phyloP scores from a whole-genome alignment of 2,888 invertebrate species.

The Deilephila porcellus region DNA sequence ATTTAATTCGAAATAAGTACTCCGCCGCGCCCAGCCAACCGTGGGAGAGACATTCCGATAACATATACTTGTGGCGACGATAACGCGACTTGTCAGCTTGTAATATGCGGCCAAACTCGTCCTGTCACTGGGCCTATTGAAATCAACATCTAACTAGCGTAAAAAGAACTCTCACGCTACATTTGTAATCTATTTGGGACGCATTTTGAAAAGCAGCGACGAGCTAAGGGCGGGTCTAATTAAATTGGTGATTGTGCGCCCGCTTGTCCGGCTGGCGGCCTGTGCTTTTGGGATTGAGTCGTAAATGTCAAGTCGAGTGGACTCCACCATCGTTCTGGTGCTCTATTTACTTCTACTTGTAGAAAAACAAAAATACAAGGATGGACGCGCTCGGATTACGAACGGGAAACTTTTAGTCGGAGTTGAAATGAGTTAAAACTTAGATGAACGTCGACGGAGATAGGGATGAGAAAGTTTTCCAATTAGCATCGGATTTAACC shows the following conservation, averaged over 20 bases:
- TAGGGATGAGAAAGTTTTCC: constrained; percentile 63
- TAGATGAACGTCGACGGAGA: constrained; percentile 62
- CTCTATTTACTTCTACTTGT: constrained; percentile 72
- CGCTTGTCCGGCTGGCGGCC: constrained; percentile 68
- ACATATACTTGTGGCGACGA: constrained; percentile 68
- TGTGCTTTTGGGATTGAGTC: constrained; percentile 80
- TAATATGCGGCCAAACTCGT: constrained; percentile 72
- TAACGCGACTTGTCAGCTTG: constrained; percentile 74
- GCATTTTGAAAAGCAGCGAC: constrained; percentile 37
- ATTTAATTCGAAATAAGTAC: constrained; percentile 11
- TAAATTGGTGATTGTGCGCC: constrained; percentile 68
- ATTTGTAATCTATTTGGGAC: constrained; percentile 43
- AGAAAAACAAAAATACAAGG: constrained; percentile 59
- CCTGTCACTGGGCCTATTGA: constrained; percentile 72
- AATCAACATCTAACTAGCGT: constrained; percentile 60
- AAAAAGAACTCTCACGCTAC: constrained; percentile 55
- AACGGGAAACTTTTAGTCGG: constrained; percentile 59
- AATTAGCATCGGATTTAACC: constrained; percentile 53
- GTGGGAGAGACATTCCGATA: constrained; percentile 67
- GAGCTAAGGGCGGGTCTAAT: constrained; percentile 60
- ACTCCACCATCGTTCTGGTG: constrained; percentile 71
- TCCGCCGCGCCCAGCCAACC: constrained; percentile 44
- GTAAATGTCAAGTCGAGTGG: constrained; percentile 81
- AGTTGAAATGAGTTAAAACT: constrained; percentile 60
- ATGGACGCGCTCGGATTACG: constrained; percentile 40